phyloP scores from a whole-genome alignment of 2,113 vertebrate species.

The Hydrochoerus hydrochaeris region DNA sequence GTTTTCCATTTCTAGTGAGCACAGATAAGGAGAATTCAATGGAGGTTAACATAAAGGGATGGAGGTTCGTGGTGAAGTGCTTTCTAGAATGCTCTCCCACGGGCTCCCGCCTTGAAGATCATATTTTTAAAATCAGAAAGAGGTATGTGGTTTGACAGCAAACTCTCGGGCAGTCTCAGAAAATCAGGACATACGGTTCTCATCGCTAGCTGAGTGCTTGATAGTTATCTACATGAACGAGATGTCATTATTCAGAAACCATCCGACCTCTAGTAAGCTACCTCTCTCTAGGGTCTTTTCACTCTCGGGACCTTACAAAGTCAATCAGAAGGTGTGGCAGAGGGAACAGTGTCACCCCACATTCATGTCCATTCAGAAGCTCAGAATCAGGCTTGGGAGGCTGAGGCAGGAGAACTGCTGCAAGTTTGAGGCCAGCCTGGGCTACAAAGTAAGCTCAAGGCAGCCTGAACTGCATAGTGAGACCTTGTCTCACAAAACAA shows the following conservation, averaged over 20 bases:
- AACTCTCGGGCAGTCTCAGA: not conserved
- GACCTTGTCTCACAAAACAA: not conserved
- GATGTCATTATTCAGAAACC: not conserved
- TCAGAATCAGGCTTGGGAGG: not conserved
- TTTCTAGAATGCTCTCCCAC: not conserved
- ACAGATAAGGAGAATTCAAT: not conserved
- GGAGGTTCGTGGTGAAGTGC: not conserved
- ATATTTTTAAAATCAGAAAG: not conserved
- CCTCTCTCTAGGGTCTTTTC: not conserved
- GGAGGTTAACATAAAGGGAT: not conserved
- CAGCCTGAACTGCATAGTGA: not conserved
- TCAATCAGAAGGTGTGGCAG: not conserved
- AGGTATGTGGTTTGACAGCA: not conserved
- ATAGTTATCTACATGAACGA: not conserved
- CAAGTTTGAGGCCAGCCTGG: not conserved
- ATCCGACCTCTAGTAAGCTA: not conserved
- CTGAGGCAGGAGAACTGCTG: not conserved
- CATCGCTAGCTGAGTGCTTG: not conserved
- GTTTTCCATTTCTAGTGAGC: conserved; percentile 31
- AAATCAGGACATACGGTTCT: not conserved
- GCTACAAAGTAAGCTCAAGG: not conserved
- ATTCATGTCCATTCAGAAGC: not conserved
- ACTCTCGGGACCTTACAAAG: not conserved
- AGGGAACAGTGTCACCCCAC: not conserved
- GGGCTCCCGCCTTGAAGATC: not conserved